phyloP scores from a whole-genome alignment of 2,888 invertebrate genomes.

The Cheilosia urbana region DNA sequence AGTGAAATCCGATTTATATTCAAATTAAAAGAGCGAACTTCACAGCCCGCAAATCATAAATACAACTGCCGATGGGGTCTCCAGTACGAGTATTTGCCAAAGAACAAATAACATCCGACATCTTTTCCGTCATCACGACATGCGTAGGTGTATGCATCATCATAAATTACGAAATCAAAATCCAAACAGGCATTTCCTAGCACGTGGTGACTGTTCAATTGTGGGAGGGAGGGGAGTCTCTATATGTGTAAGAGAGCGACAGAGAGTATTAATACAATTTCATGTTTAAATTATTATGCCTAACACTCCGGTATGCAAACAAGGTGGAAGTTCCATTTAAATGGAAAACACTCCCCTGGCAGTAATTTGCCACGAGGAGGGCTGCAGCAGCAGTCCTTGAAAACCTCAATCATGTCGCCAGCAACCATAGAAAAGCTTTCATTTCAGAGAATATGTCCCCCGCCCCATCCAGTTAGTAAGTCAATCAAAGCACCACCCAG shows the following conservation, averaged over 20 bases:
- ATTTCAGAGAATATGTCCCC: constrained; percentile 11
- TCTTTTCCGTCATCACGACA: constrained; percentile 60
- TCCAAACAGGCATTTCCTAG: constrained; percentile 31
- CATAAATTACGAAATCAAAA: constrained; percentile 72
- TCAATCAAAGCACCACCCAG: constrained; percentile 61
- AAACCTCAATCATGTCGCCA: constrained; percentile 72
- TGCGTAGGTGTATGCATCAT: constrained; percentile 37
- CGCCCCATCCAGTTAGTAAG: constrained; percentile 55
- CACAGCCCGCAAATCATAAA: constrained; percentile 58
- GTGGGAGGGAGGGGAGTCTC: background rate
- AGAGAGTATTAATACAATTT: constrained; percentile 65
- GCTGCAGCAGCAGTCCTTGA: constrained; percentile 65
- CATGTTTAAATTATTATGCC: constrained; percentile 77
- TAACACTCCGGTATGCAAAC: constrained; percentile 75
- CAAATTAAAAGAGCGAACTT: constrained; percentile 59
- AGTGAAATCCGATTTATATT: constrained; percentile 66
- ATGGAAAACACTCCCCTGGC: constrained; percentile 68
- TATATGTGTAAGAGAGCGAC: background rate
- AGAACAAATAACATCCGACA: constrained; percentile 72
- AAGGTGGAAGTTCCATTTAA: constrained; percentile 75
- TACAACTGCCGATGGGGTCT: constrained; percentile 17
- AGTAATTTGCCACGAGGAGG: constrained; percentile 61
- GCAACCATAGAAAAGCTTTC: constrained; percentile 71
- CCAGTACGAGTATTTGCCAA: constrained; percentile 29
- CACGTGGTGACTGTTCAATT: constrained; percentile 30